A percentile compares a stretch with the other conserved stretches of the same genome.
Conservation (phyloP, 2,888 invertebrate species). For the Xestobium rufovillosum region DNA sequence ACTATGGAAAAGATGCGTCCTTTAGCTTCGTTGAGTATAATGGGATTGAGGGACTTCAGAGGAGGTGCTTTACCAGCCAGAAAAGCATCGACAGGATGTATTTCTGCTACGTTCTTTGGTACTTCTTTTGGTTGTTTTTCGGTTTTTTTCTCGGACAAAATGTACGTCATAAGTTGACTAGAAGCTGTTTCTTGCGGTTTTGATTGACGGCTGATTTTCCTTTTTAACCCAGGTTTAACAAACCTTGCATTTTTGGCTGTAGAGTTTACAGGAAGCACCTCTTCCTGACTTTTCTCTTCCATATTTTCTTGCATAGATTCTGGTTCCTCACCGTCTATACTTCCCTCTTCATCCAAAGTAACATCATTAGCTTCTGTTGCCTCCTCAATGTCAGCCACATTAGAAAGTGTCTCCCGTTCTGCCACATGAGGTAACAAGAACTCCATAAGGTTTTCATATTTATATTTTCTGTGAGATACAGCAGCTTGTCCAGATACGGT, state of each 20-base stretch:
- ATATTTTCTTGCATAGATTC: too few species aligned
- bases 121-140: slow-evolving; percentile 12
- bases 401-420: slow-evolving; percentile 22
- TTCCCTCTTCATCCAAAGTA: neutral
- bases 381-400: slow-evolving; percentile 10
- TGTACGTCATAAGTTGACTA: slow-evolving; percentile 23
- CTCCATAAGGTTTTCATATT: slow-evolving; percentile 23
- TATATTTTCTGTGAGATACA: slow-evolving; percentile 21
- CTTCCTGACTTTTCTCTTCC: too few species aligned
- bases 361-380: too few species aligned
- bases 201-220: slow-evolving; percentile 8
- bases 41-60: slow-evolving; percentile 21
- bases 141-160: slow-evolving; percentile 24
- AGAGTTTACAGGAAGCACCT: too few species aligned
- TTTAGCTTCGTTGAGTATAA: slow-evolving; percentile 18
- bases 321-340: too few species aligned
- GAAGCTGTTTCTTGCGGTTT: slow-evolving; percentile 19
- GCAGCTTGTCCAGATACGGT: slow-evolving; percentile 25
- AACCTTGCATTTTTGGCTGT: too few species aligned
- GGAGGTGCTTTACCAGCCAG: slow-evolving; percentile 21
- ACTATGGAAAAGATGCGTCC: slow-evolving; percentile 21
- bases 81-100: slow-evolving; percentile 25
- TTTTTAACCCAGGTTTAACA: too few species aligned
- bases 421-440: slow-evolving; percentile 25
- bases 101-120: slow-evolving; percentile 5